Percentiles rank a stretch among this genome's conserved stretches.
These are phyloP conservation scores for Heteromyza rotundicornis DNA, from an alignment of 2,888 invertebrate species.

Conservation along the genomic window DNA sequence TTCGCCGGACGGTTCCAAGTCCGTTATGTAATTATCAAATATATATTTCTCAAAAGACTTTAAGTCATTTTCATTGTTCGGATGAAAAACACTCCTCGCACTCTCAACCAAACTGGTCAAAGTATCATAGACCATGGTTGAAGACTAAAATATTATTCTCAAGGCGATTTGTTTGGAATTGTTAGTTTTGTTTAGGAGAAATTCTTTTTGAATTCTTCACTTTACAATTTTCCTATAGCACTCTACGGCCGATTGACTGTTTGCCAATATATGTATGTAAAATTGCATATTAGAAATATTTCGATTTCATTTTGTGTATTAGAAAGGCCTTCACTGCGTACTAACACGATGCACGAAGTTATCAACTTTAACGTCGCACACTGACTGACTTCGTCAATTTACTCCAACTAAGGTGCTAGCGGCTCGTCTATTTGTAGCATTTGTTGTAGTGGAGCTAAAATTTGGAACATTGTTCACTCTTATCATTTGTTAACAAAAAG, in stretches of 20 bases:
- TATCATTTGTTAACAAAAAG: constrained; percentile 6
- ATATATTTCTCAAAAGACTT: constrained; percentile 36
- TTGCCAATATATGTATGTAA: no score
- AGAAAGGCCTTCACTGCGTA: neutral
- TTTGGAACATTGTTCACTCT: neutral
- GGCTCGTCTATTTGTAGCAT: neutral
- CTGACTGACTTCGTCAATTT: constrained; percentile 5
- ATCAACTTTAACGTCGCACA: constrained; percentile 3
- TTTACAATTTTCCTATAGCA: no score
- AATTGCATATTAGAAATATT: no score
- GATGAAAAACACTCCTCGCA: constrained; percentile 40
- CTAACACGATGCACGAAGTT: no score
- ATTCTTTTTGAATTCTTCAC: no score
- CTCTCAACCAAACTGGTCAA: constrained; percentile 37
- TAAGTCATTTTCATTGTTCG: constrained; percentile 35
- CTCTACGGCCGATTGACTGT: no score
- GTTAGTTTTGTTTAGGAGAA: no score
- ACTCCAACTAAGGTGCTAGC: constrained; percentile 1
- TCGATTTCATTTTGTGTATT: no score
- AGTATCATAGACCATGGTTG: constrained; percentile 38
- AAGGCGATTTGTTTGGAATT: no score
- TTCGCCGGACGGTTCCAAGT: constrained; percentile 31
- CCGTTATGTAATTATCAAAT: constrained; percentile 35
- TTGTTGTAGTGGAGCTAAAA: neutral
- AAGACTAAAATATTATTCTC: no score